Conservation (phyloP, 2,113 vertebrate genomes). For the Gadus chalcogrammus region DNA sequence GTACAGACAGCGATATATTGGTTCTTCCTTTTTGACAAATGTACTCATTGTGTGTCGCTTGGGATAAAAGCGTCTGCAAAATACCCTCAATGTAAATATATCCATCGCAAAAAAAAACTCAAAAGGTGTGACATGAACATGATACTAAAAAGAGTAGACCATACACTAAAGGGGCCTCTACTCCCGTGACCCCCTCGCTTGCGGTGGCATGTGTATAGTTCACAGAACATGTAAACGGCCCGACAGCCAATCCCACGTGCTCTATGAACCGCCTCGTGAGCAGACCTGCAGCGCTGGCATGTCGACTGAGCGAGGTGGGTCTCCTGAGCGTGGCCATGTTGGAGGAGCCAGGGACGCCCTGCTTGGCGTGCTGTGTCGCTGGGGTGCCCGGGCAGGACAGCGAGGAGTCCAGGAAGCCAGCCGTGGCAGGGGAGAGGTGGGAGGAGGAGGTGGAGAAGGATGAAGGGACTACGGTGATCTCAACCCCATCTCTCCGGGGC, state of each 20-base stretch:
- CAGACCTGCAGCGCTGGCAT: conserved; percentile 81
- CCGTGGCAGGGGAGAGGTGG: background rate
- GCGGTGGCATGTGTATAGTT: too few relatives aligned
- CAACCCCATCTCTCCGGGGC: conserved; percentile 77
- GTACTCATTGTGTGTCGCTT: too few relatives aligned
- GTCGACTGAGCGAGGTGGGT: conserved; percentile 87
- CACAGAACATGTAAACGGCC: background rate
- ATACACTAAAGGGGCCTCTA: too few relatives aligned
- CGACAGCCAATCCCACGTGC: background rate
- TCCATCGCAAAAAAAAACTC: too few relatives aligned
- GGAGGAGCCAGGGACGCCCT: conserved; percentile 60
- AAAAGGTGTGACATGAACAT: too few relatives aligned
- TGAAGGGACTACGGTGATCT: conserved; percentile 26
- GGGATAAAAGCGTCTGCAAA: too few relatives aligned
- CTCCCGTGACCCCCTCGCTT: too few relatives aligned
- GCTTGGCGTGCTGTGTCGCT: conserved; percentile 41
- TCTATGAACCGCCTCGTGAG: background rate
- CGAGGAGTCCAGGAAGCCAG: conserved; percentile 37
- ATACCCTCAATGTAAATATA: too few relatives aligned
- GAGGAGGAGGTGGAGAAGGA: background rate
- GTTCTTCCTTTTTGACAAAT: too few relatives aligned
- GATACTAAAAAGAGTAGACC: too few relatives aligned
- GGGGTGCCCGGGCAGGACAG: conserved; percentile 67
- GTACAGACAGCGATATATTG: too few relatives aligned
- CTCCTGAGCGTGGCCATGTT: conserved; percentile 79